Evolutionary conservation across 30 jellyfish, hydroid and myxozoan species (phyloP).

Genomic region (Aurelia sp.): DNA sequence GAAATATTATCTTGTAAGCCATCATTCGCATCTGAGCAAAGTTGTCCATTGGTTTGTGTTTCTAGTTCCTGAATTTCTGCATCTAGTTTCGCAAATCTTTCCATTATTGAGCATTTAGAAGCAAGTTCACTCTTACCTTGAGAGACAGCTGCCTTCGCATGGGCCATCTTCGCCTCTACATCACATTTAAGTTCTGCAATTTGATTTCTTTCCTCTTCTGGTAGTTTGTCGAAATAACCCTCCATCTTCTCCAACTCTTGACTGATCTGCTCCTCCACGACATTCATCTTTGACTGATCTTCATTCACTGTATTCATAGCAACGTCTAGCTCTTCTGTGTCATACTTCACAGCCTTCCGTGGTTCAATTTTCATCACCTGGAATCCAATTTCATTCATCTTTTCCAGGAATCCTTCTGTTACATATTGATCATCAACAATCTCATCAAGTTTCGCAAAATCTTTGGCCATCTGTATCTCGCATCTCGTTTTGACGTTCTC

Average conservation of each 20-base stretch:
- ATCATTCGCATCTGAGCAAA: not conserved
- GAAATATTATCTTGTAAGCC: not conserved
- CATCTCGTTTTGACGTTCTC: not conserved
- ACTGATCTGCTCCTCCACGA: not conserved
- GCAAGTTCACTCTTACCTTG: not conserved
- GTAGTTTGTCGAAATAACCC: not conserved
- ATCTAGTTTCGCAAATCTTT: not conserved
- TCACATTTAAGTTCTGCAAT: not conserved
- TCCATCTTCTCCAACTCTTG: not conserved
- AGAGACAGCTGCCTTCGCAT: not conserved
- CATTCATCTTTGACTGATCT: not conserved
- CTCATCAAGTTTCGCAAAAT: not conserved
- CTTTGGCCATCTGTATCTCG: not conserved
- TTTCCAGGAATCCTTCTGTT: not conserved
- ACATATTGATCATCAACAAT: not conserved
- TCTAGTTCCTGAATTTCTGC: not conserved
- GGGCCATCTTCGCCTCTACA: not conserved
- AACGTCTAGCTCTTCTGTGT: slow-evolving; percentile 1
- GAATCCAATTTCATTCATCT: not conserved
- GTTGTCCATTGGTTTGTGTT: not conserved
- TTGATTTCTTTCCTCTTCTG: slow-evolving; percentile 3
- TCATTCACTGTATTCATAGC: not conserved
- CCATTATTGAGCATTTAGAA: not conserved
- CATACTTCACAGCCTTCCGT: not conserved
- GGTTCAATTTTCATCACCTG: not conserved